Base-by-base conservation (phyloP, 2,797 vertebrate genomes). In the Neomorphus geoffroyi region DNA sequence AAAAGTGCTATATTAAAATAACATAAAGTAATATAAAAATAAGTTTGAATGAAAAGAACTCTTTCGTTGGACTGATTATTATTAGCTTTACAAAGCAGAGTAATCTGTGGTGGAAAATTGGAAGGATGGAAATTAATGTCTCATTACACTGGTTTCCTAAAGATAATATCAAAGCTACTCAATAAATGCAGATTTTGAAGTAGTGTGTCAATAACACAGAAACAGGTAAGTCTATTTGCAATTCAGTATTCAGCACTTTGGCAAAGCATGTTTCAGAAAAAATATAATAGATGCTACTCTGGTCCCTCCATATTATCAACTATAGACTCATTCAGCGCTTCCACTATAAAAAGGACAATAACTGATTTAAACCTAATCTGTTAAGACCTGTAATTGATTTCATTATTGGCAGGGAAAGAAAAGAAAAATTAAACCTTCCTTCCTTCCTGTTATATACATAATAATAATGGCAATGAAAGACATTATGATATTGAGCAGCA, bases 121-220 rank as follows among this genome's bases (percentile, higher is more conserved):
- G 43, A 93, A 83, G 43, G 39, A 88, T 93, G 67, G 23, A 95
- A 94, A 94, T 93, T 62, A 72, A 39, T 85, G 75, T 70, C 72
- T 91, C 46, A 75, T 86, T 43, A 67, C 18, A 60, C 10, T 43
- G 6, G 23, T 78, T 94, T 91, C 66, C 43, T 85, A 87, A 86
- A 82, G 46, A 78, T 58, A 74, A 21, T 73, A 84, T 74, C 48
- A 86, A 86, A 90, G 26, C 33, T 80, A 56, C 30, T 66, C 61
- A 82, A 43, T 64, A 82, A 78, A 81, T 37, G 13, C 14, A 81
- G 35, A 53, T 57, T 81, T 91, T 61, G 7, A 64, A 69, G 35
- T n/a, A 64, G 27, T 60, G 57, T 11, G 21, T 39, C 88, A 90
- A 33, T 26, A 88, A 62, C 23, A 61, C 3, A 66, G 24, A 58